Conservation (phyloP, 2,797 vertebrate genomes). For the Diplodus sargus region DNA sequence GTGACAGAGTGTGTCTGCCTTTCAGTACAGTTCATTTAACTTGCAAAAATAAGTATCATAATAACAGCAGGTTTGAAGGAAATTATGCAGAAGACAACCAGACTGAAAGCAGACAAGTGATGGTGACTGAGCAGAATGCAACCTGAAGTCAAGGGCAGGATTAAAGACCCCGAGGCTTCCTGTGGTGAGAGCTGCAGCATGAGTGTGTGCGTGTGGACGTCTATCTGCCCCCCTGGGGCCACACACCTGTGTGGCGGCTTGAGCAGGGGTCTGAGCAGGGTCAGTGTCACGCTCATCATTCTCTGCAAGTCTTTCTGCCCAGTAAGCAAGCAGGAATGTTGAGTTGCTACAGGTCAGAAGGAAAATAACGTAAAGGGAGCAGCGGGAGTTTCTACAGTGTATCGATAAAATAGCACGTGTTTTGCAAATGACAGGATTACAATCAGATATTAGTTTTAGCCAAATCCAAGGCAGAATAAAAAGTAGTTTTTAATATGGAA, state of each 20-base stretch:
- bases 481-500: conserved; percentile 8
- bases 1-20: conserved; percentile 11
- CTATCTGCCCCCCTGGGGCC: conserved; percentile 43
- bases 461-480: conserved; percentile 5
- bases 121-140: conserved; percentile 11
- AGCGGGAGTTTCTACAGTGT: conserved; percentile 4
- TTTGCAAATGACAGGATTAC: not conserved
- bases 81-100: conserved; percentile 14
- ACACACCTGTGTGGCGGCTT: conserved; percentile 70
- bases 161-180: conserved; percentile 28
- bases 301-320: conserved; percentile 66
- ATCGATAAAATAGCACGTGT: not conserved
- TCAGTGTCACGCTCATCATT: conserved; percentile 69
- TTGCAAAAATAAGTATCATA: not conserved
- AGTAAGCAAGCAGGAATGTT: conserved; percentile 71
- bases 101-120: conserved; percentile 28
- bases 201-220: conserved; percentile 14
- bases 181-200: not conserved
- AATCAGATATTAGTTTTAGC: conserved; percentile 3
- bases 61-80: not conserved
- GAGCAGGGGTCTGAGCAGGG: conserved; percentile 47
- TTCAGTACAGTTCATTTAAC: conserved; percentile 33
- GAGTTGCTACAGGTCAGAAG: conserved; percentile 40
- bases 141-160: conserved; percentile 58
- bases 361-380: conserved; percentile 22